A percentile compares a stretch with the other conserved stretches of the same genome.
These are phyloP conservation scores for Baronia brevicornis DNA, from an alignment of 2,888 invertebrate species.

Conservation along the genomic window DNA sequence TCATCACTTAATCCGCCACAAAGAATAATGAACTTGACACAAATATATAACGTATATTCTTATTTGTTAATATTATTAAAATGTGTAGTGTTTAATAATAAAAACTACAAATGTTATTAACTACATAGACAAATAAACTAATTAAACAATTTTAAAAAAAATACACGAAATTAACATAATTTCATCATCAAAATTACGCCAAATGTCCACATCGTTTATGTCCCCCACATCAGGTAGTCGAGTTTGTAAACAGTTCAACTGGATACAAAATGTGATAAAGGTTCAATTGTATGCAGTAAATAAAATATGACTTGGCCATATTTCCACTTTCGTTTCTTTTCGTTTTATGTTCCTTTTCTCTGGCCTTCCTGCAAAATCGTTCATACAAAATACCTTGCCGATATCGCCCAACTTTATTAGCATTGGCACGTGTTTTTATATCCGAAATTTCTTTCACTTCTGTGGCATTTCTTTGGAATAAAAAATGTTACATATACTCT, in stretches of 20 bases:
- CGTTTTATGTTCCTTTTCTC: constrained; percentile 68
- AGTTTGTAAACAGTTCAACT: constrained; percentile 58
- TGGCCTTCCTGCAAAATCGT: constrained; percentile 62
- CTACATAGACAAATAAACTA: too few species aligned
- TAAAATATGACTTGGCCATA: constrained; percentile 74
- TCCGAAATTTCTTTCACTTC: constrained; percentile 64
- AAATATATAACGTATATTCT: too few species aligned
- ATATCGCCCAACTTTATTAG: constrained; percentile 73
- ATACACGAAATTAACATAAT: too few species aligned
- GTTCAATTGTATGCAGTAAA: constrained; percentile 74
- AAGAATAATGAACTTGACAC: too few species aligned
- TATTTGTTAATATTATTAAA: too few species aligned
- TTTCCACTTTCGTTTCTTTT: constrained; percentile 70
- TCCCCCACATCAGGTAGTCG: constrained; percentile 51
- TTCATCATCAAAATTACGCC: constrained; percentile 28
- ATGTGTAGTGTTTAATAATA: too few species aligned
- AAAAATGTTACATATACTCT: constrained; percentile 55
- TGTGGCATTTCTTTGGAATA: constrained; percentile 51
- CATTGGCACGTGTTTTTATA: constrained; percentile 70
- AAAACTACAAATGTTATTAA: too few species aligned
- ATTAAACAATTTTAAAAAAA: too few species aligned
- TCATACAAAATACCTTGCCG: constrained; percentile 71
- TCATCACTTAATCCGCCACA: too few species aligned
- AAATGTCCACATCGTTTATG: constrained; percentile 24
- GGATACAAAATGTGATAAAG: constrained; percentile 70